phyloP scores from a whole-genome alignment of 1,140 invertebrate species.

The Oedothorax gibbosus region DNA sequence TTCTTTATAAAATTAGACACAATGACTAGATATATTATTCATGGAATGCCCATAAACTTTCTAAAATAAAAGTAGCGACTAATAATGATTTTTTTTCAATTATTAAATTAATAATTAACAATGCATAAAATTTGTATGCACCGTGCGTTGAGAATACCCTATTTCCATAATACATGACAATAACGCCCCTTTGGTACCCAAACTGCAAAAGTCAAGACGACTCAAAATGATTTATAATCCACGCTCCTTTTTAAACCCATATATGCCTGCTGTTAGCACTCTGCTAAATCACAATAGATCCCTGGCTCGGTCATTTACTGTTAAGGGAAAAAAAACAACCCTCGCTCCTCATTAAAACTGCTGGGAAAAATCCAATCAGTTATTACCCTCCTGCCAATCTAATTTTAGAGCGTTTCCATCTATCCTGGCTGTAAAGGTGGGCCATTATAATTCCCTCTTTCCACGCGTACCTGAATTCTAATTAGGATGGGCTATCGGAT shows the following conservation, averaged over 20 bases:
- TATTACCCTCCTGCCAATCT: constrained; percentile 30
- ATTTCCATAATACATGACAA: no score
- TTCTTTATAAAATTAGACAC: no score
- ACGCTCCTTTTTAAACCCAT: background rate
- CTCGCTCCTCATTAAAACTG: constrained; percentile 30
- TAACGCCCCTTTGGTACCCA: no score
- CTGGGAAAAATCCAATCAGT: constrained; percentile 37
- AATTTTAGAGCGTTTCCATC: constrained; percentile 23
- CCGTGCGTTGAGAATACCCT: no score
- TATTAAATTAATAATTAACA: no score
- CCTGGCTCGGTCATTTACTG: constrained; percentile 12
- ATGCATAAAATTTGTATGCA: no score
- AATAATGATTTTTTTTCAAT: no score
- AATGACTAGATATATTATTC: no score
- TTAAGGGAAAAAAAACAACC: constrained; percentile 29
- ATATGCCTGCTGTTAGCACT: constrained; percentile 10
- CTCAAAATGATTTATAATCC: no score
- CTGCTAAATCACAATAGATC: background rate
- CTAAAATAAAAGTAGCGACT: no score
- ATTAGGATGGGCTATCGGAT: constrained; percentile 34
- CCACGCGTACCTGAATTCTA: constrained; percentile 18
- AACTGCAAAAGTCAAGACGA: no score
- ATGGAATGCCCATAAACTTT: no score
- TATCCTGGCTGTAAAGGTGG: background rate
- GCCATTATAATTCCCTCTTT: constrained; percentile 28